Base-by-base conservation (phyloP, 2,888 invertebrate genomes). In the Brenthis ino region DNA sequence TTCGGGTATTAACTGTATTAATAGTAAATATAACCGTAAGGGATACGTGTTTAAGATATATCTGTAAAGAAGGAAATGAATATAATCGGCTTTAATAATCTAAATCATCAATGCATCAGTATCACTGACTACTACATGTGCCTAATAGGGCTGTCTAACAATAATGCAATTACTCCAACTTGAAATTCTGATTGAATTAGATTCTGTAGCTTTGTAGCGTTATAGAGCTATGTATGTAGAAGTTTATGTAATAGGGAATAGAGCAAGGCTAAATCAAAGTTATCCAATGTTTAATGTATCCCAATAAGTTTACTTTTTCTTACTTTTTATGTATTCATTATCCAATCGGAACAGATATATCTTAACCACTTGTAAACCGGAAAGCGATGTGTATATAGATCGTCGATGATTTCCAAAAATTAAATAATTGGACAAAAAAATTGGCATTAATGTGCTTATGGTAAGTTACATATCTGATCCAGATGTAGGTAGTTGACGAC, bases 381-480 rank as follows among this genome's bases (percentile, higher is more conserved):
- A 76, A 80, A 83, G 82, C 79, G 77, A 85, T 87, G 89, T 89
- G 87, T 82, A 80, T 79, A 80, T 85, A 85, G 81, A 81, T 72
- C 78, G 77, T 75, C 75, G 77, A 78, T 81, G 79, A 82, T 79
- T 83, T 84, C 72, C 65, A 80, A 76, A 76, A 80, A 77, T 76
- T 76, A 79, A 78, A 79, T 82, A 83, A 82, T 88, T 85, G 87
- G 89, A 88, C 85, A 81, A 79, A 85, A 86, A 63, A 53, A 84
- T 87, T 85, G 86, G 80, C 86, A 85, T 88, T 88, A 80, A 81
- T 87, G 84, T 82, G 83, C 80, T 75, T 82, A 88, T 88, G 92
- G 92, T 93, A 93, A 93, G 92, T 93, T 87, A 84, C 85, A 85
- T 86, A 85, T 84, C 82, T 82, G 81, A 82, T 80, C 78, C 79